Evolutionary conservation across 2,113 vertebrate species (phyloP).

Genomic region (Kryptolebias marmoratus): DNA sequence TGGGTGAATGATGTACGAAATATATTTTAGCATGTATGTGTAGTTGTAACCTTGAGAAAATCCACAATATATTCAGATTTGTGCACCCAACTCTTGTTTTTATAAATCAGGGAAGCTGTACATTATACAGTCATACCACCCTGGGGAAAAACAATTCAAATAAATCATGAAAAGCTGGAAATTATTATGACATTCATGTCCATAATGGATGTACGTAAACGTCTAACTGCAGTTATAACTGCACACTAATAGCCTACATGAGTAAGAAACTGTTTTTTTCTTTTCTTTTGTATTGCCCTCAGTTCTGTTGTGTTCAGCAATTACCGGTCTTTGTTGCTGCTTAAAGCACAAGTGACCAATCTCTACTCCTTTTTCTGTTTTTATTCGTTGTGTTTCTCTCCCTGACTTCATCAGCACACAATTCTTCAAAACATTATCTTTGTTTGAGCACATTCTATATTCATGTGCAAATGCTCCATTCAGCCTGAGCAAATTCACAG

Average conservation of each 20-base stretch:
- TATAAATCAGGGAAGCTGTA: too few species aligned
- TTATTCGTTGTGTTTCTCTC: constrained; percentile 5
- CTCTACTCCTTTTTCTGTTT: background rate
- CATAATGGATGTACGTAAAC: too few species aligned
- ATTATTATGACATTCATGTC: background rate
- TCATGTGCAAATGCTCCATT: constrained; percentile 42
- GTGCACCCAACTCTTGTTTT: too few species aligned
- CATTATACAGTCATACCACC: too few species aligned
- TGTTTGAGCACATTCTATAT: constrained; percentile 54
- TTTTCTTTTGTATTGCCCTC: background rate
- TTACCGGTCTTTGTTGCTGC: background rate
- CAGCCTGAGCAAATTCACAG: constrained; percentile 48
- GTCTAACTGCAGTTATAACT: background rate
- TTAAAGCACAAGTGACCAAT: background rate
- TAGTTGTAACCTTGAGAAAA: too few species aligned
- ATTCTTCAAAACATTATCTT: constrained; percentile 29
- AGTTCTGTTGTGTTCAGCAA: background rate
- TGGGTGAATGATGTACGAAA: too few species aligned
- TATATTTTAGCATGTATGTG: too few species aligned
- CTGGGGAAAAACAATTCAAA: too few species aligned
- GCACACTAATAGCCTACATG: background rate
- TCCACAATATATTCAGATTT: too few species aligned
- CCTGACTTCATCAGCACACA: constrained; percentile 13
- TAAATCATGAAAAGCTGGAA: too few species aligned
- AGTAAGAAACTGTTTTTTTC: background rate